These are phyloP conservation scores for Sebastes melanostomus DNA, from an alignment of 2,797 vertebrate species.

Conservation along the genomic window DNA sequence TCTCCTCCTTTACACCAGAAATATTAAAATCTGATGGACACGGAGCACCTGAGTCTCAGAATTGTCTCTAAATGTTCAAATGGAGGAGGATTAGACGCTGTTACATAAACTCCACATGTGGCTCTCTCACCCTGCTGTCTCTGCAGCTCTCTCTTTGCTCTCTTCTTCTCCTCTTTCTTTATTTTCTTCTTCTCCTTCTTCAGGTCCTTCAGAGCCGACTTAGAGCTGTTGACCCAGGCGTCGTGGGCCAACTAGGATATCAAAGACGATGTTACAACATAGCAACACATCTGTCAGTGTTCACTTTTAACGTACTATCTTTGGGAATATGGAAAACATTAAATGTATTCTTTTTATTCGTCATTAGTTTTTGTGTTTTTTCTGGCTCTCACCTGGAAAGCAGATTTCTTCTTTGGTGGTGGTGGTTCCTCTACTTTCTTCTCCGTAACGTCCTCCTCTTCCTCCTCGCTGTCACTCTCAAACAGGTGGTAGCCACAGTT, in stretches of 20 bases:
- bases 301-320: neutral
- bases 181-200: conserved; percentile 74
- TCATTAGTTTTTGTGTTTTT: neutral
- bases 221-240: conserved; percentile 82
- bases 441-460: conserved; percentile 72
- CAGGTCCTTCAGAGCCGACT: conserved; percentile 76
- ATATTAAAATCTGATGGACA: neutral
- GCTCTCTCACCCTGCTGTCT: conserved; percentile 67
- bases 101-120: neutral
- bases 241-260: conserved; percentile 78
- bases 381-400: conserved; percentile 79
- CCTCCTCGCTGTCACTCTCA: conserved; percentile 83
- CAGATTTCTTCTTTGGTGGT: conserved; percentile 77
- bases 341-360: fast-evolving
- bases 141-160: conserved; percentile 60
- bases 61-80: neutral
- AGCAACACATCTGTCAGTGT: neutral
- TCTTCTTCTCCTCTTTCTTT: conserved; percentile 69
- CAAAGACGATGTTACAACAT: neutral
- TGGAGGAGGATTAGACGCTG: neutral
- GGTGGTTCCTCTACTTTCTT: conserved; percentile 67
- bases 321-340: neutral
- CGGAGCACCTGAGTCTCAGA: neutral
- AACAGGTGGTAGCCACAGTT: conserved; percentile 78
- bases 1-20: neutral